Conservation (phyloP, 2,797 vertebrate genomes). For the Silurus aristotelis region DNA sequence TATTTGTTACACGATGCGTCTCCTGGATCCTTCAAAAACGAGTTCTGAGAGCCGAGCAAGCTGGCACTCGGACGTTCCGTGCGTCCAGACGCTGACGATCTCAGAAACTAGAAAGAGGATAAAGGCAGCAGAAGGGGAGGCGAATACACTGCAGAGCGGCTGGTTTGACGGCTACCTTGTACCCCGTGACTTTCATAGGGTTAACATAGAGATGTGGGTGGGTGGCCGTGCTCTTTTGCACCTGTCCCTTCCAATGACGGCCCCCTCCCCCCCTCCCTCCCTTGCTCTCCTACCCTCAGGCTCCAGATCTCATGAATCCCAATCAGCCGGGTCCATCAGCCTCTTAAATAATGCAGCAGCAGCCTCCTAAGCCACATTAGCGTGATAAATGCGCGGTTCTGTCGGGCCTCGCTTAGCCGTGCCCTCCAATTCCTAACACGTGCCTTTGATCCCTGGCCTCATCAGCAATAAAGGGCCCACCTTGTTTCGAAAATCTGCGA, state of each 20-base stretch:
- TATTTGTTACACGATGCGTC: neutral
- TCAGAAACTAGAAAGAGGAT: neutral
- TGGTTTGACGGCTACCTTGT: slow-evolving; percentile 44
- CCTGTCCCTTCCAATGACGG: slow-evolving; percentile 51
- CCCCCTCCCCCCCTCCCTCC: neutral
- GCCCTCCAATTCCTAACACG: slow-evolving; percentile 32
- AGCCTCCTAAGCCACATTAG: slow-evolving; percentile 49
- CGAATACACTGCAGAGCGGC: neutral
- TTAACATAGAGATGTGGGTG: neutral
- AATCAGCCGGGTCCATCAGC: slow-evolving; percentile 60
- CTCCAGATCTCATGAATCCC: slow-evolving; percentile 61
- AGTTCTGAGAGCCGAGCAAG: slow-evolving; percentile 30
- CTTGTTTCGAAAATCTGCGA: slow-evolving; percentile 1
- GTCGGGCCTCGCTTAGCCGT: slow-evolving; percentile 39
- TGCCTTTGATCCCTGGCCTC: slow-evolving; percentile 44
- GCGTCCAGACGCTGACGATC: slow-evolving; percentile 10
- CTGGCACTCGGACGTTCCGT: slow-evolving; percentile 17
- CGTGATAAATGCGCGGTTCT: slow-evolving; percentile 58
- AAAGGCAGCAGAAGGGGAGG: neutral
- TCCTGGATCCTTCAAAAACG: neutral
- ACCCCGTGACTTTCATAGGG: slow-evolving; percentile 32
- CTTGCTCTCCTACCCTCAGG: slow-evolving; percentile 37
- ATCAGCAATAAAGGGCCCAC: slow-evolving; percentile 24
- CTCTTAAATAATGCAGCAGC: slow-evolving; percentile 63
- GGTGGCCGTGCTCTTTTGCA: slow-evolving; percentile 31